phyloP scores from a whole-genome alignment of 2,113 vertebrate species.

The Pangasianodon gigas region DNA sequence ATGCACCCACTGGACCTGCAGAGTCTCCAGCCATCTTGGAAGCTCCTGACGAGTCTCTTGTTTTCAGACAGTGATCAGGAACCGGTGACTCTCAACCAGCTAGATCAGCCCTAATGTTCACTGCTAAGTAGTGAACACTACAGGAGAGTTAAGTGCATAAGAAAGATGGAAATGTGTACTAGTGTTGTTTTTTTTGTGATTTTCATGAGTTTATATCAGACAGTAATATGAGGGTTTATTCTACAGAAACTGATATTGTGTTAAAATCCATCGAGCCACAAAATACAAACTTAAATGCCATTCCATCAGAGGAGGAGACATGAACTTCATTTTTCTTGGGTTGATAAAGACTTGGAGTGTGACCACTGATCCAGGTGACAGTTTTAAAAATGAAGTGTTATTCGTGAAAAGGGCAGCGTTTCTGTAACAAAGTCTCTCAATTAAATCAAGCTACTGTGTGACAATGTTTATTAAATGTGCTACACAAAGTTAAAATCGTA shows the following conservation, averaged over 20 bases:
- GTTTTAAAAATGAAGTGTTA: no score
- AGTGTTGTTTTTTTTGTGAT: background rate
- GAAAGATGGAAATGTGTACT: background rate
- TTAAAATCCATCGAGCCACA: background rate
- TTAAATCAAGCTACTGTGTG: background rate
- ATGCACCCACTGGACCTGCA: slow-evolving; percentile 90
- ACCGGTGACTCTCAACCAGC: slow-evolving; percentile 76
- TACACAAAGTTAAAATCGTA: background rate
- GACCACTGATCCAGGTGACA: no score
- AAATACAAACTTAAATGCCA: background rate
- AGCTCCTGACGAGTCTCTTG: slow-evolving; percentile 90
- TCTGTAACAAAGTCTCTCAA: background rate
- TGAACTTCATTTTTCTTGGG: no score
- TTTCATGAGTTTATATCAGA: background rate
- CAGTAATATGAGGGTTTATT: background rate
- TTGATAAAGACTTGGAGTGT: background rate
- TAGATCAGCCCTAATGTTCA: background rate
- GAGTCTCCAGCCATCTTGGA: slow-evolving; percentile 93
- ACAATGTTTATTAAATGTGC: background rate
- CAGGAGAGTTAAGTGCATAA: background rate
- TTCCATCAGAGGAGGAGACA: no score
- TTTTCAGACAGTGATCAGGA: slow-evolving; percentile 92
- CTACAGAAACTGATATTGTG: background rate
- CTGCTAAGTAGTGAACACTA: background rate
- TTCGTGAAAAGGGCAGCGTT: background rate